Percentiles rank a stretch among this genome's conserved stretches.
Evolutionary conservation across 2,797 vertebrate species (phyloP).

Genomic region (Podarcis siculus): DNA sequence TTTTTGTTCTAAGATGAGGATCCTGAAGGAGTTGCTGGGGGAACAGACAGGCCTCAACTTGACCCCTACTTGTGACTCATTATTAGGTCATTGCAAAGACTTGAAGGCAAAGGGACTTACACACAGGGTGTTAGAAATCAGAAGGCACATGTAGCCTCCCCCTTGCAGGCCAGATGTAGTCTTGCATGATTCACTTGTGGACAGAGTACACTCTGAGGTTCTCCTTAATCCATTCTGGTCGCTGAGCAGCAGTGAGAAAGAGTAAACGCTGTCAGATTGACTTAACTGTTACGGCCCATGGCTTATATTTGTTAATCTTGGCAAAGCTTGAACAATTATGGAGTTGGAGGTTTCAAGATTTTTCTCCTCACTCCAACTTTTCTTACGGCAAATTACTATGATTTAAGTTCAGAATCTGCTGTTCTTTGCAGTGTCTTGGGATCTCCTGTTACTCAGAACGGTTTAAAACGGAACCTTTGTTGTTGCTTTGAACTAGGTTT

Average conservation of each 20-base stretch:
- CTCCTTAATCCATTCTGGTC: not conserved
- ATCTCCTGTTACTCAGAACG: not conserved
- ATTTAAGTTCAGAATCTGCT: not conserved
- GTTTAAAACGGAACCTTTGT: slow-evolving; percentile 35
- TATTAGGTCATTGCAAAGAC: not conserved
- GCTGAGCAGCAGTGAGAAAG: not conserved
- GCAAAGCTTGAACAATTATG: not conserved
- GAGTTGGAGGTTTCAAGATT: no score
- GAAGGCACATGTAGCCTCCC: not conserved
- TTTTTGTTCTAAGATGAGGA: not conserved
- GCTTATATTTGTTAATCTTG: not conserved
- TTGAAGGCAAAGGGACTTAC: not conserved
- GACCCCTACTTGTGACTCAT: not conserved
- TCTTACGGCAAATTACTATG: not conserved
- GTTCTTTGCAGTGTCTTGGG: not conserved
- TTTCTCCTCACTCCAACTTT: not conserved
- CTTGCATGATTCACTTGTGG: not conserved
- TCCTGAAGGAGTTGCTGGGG: not conserved
- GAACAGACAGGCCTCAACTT: not conserved
- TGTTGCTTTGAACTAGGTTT: slow-evolving; percentile 81
- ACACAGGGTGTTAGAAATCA: not conserved
- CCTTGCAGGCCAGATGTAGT: not conserved
- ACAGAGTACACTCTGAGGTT: not conserved
- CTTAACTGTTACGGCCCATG: not conserved
- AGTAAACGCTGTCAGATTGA: not conserved